Conservation (phyloP, 23 tunicate genomes). For the Diplosoma virens region DNA sequence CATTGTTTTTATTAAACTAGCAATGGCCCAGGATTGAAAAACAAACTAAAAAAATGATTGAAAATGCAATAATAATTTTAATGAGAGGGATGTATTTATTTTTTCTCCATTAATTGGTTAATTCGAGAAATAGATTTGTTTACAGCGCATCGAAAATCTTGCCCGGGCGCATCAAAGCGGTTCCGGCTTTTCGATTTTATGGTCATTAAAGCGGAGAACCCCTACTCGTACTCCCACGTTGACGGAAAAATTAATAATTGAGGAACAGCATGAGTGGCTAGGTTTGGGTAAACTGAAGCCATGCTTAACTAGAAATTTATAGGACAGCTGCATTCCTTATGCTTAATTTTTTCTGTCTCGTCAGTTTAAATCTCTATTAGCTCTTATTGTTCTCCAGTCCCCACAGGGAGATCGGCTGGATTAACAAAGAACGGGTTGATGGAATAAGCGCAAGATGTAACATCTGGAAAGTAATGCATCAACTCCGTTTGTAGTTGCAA, state of each 20-base stretch:
- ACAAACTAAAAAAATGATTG: neutral
- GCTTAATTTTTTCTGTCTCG: conserved; percentile 39
- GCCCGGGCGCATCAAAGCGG: conserved; percentile 38
- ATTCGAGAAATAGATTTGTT: conserved; percentile 21
- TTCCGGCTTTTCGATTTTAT: conserved; percentile 38
- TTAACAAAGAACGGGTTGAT: conserved; percentile 31
- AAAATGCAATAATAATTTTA: conserved; percentile 12
- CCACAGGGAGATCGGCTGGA: conserved; percentile 48
- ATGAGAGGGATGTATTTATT: conserved; percentile 40
- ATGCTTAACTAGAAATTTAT: conserved; percentile 56
- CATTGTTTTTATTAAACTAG: too few relatives aligned
- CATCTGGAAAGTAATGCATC: conserved; percentile 41
- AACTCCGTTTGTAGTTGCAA: conserved; percentile 16
- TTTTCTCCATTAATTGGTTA: conserved; percentile 26
- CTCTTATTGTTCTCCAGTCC: conserved; percentile 44
- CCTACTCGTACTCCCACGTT: too few relatives aligned
- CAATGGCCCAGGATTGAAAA: neutral
- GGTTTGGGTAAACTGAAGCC: conserved; percentile 25
- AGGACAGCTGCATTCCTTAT: conserved; percentile 50
- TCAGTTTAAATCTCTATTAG: conserved; percentile 40
- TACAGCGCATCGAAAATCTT: conserved; percentile 50
- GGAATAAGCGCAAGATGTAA: conserved; percentile 20
- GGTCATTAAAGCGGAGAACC: conserved; percentile 27
- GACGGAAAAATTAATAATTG: conserved; percentile 18
- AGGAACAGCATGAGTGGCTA: conserved; percentile 26